A percentile compares a stretch with the other conserved stretches of the same genome.
phyloP scores from a whole-genome alignment of 1,140 invertebrate species.

The Charaxes varanes region DNA sequence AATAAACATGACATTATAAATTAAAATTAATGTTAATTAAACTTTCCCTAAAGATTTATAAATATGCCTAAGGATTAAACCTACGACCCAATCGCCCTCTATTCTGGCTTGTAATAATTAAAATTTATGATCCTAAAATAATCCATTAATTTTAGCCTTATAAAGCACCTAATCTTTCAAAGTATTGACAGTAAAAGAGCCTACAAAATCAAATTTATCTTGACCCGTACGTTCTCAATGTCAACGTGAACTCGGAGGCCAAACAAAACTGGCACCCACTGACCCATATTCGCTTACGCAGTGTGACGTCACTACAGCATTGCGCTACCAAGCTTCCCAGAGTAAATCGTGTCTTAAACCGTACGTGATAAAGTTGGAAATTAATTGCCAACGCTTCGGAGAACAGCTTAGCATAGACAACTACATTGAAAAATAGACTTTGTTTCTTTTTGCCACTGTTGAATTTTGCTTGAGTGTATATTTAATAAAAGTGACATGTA shows the following conservation, averaged over 20 bases:
- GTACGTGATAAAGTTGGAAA: constrained; percentile 22
- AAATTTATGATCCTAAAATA: neutral
- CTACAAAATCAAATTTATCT: constrained; percentile 1
- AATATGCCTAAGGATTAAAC: too few relatives aligned
- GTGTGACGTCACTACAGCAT: constrained; percentile 44
- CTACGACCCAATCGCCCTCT: too few relatives aligned
- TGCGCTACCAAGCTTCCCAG: constrained; percentile 30
- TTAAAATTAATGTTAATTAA: too few relatives aligned
- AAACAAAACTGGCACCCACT: constrained; percentile 31
- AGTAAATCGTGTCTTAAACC: constrained; percentile 18
- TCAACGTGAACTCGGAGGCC: constrained; percentile 13
- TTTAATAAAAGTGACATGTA: neutral
- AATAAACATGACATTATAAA: too few relatives aligned
- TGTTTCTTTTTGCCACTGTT: constrained; percentile 1
- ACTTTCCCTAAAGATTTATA: too few relatives aligned
- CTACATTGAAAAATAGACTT: constrained; percentile 7
- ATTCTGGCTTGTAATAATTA: neutral
- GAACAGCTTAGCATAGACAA: constrained; percentile 1
- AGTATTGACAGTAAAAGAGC: constrained; percentile 7
- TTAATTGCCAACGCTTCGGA: constrained; percentile 14
- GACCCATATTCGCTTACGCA: constrained; percentile 45
- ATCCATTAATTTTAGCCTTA: neutral
- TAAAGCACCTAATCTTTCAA: constrained; percentile 2
- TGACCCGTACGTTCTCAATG: constrained; percentile 5
- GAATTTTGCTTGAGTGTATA: constrained; percentile 6